These are phyloP conservation scores for Drosophila flavopinicola DNA, from an alignment of 2,888 invertebrate species.

Conservation along the genomic window DNA sequence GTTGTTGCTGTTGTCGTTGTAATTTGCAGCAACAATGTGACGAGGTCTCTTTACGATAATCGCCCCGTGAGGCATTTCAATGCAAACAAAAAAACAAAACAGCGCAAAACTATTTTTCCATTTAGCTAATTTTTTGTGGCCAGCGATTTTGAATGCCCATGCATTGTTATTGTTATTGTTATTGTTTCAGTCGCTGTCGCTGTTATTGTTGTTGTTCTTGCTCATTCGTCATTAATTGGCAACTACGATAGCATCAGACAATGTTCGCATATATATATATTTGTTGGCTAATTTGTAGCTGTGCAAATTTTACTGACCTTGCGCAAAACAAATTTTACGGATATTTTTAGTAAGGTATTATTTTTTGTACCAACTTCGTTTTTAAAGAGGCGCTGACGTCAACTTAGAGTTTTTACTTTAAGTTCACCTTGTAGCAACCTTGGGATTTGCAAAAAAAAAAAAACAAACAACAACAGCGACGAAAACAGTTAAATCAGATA, in stretches of 20 bases:
- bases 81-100: slow-evolving; percentile 66
- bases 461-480: slow-evolving; percentile 10
- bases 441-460: slow-evolving; percentile 26
- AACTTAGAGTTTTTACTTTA: slow-evolving; percentile 37
- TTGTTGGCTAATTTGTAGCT: slow-evolving; percentile 34
- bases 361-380: slow-evolving; percentile 18
- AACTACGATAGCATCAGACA: slow-evolving; percentile 51
- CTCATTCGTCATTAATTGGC: slow-evolving; percentile 73
- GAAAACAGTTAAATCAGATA: slow-evolving; percentile 50
- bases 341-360: slow-evolving; percentile 1
- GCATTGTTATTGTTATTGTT: slow-evolving; percentile 41
- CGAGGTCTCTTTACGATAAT: slow-evolving; percentile 74
- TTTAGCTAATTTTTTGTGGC: slow-evolving; percentile 76
- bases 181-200: slow-evolving; percentile 25
- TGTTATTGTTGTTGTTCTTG: slow-evolving; percentile 36
- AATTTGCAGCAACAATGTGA: slow-evolving; percentile 68
- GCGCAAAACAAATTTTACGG: slow-evolving; percentile 50
- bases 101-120: slow-evolving; percentile 75
- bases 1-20: slow-evolving; percentile 44
- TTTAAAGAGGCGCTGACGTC: slow-evolving; percentile 28
- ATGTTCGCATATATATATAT: slow-evolving; percentile 30
- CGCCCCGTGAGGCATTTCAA: slow-evolving; percentile 72
- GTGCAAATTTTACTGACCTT: slow-evolving; percentile 70
- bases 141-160: slow-evolving; percentile 52
- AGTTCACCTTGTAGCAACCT: slow-evolving; percentile 72